Base-by-base conservation (phyloP, 1,140 invertebrate genomes). In the Bombus difficillimus region DNA sequence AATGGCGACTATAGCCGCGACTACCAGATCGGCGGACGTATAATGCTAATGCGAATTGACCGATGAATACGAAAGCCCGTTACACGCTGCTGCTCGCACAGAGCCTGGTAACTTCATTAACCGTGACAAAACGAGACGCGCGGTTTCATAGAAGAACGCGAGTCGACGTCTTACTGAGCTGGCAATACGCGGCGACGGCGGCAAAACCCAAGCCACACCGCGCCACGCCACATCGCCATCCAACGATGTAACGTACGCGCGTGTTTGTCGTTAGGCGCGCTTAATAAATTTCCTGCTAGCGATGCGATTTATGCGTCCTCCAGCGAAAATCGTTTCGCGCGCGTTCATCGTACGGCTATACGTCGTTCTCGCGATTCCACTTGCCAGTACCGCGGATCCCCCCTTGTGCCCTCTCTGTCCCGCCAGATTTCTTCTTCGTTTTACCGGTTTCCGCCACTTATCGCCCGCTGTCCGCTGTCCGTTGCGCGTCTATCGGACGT, bases 21-120 rank as follows among this genome's bases (percentile, higher is more conserved):
- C 83, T 86, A 83, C 86, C 83, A 86, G 89, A 90, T 90, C 89
- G 86, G 81, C 78, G 76, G 88, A 90, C 76, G 86, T 90, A 90
- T 90, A 90, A 90, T 90, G 89, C 83, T 90, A 90, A 90, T 90
- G 89, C 59, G 86, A 88, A 90, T 88, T 90, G 89, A 90, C 89
- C 89, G 83, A 75, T 87, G 89, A 90, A 90, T 90, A 89, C 77
- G 89, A 90, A 90, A 90, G 88, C 82, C 88, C 81, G 89, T 90
- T 90, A 90, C 79, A 90, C 88, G 84, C 75, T 85, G 89, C 86
- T 86, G 83, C 89, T 84, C 83, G 85, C 43, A 85, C 75, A 41
- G 71, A 85, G 82, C 59, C 75, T 87, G 85, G 68, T 88, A 89
- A 90, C 89, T 90, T 90, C 80, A 90, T 90, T 90, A 90, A 90